A percentile compares a stretch with the other conserved stretches of the same genome.
Evolutionary conservation across 2,888 invertebrate species (phyloP).

Genomic region (Hirtodrosophila duncani): DNA sequence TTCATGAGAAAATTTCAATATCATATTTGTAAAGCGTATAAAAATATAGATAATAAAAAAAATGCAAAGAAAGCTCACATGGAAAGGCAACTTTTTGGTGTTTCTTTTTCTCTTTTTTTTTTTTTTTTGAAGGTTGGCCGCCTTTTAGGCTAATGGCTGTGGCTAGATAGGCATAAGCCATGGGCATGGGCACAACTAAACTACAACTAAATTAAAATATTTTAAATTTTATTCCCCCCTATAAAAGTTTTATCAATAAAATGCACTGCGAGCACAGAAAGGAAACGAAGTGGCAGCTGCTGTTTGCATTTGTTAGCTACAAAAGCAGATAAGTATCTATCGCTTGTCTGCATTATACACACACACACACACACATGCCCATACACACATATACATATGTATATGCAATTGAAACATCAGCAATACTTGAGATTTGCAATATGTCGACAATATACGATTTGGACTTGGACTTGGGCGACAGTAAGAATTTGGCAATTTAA

Average conservation of each 20-base stretch:
- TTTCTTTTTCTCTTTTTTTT: conserved; percentile 14
- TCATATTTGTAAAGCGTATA: no score
- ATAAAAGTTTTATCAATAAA: conserved; percentile 70
- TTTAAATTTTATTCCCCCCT: conserved; percentile 53
- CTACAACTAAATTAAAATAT: conserved; percentile 70
- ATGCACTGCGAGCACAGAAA: conserved; percentile 39
- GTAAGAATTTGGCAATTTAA: conserved; percentile 39
- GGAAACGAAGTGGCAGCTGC: conserved; percentile 7
- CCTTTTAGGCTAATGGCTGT: conserved; percentile 64
- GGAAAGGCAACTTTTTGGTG: conserved; percentile 31
- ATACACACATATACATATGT: background rate
- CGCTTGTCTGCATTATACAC: conserved; percentile 53
- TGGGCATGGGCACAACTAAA: conserved; percentile 33
- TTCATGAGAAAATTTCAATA: no score
- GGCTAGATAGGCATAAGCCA: conserved; percentile 21
- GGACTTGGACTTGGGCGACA: no score
- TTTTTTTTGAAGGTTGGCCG: conserved; percentile 57
- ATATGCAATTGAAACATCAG: conserved; percentile 76
- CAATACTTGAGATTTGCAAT: conserved; percentile 73
- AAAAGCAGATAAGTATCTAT: conserved; percentile 59
- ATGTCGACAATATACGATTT: conserved; percentile 37
- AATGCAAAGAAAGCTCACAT: conserved; percentile 31
- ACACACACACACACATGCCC: conserved; percentile 10
- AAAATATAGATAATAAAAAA: conserved; percentile 9
- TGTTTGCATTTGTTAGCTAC: conserved; percentile 51